A percentile compares a stretch with the other conserved stretches of the same genome.
Conservation (phyloP, 2,888 invertebrate species). For the Agapostemon virescens region DNA sequence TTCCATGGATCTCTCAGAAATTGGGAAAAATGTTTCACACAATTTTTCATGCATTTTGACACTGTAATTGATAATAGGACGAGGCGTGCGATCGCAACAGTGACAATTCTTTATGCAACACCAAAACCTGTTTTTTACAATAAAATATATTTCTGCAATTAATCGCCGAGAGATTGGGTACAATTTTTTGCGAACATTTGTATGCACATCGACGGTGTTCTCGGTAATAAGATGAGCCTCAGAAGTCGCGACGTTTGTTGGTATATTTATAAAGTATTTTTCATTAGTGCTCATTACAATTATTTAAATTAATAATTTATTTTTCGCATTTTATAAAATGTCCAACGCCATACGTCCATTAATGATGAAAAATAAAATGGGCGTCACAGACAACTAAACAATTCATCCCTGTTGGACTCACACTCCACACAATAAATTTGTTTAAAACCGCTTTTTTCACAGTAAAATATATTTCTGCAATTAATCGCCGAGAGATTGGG, state of each 20-base stretch:
- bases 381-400: neutral
- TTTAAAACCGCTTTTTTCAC: too few species aligned
- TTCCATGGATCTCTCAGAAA: too few species aligned
- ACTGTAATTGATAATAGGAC: too few species aligned
- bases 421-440: neutral
- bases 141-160: neutral
- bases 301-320: neutral
- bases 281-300: neutral
- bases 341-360: neutral
- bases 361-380: neutral
- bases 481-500: neutral
- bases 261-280: neutral
- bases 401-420: neutral
- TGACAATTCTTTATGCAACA: too few species aligned
- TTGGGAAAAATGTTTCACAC: too few species aligned
- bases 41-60: too few species aligned
- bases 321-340: neutral
- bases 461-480: neutral
- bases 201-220: neutral
- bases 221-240: neutral
- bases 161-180: neutral
- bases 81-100: too few species aligned
- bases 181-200: neutral
- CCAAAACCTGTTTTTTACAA: too few species aligned
- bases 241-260: conserved; percentile 28